Evolutionary conservation across 2,888 invertebrate genomes (phyloP).

Genomic region (Rhyacophila evoluta): DNA sequence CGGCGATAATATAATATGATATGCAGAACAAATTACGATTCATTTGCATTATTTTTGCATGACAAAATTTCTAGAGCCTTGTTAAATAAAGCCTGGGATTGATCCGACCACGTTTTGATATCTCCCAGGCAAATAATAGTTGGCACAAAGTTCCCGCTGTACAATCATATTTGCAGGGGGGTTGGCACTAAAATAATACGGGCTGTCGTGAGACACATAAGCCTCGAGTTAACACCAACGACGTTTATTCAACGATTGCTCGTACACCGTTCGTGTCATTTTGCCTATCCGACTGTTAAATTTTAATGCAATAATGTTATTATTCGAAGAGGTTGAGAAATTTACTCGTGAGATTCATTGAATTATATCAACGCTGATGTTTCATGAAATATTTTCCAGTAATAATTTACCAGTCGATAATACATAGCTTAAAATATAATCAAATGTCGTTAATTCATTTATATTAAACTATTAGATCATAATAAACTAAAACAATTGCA

Average conservation of each 20-base stretch:
- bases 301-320: slow-evolving; percentile 46
- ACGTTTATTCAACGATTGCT: slow-evolving; percentile 35
- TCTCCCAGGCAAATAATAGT: slow-evolving; percentile 10
- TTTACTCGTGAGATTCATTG: slow-evolving; percentile 4
- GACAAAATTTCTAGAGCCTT: too few species aligned
- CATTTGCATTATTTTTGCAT: too few species aligned
- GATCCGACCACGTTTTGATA: not conserved
- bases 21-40: too few species aligned
- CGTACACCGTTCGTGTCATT: slow-evolving; percentile 41
- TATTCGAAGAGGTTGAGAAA: slow-evolving; percentile 31
- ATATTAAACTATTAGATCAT: too few species aligned
- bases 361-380: not conserved
- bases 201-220: slow-evolving; percentile 34
- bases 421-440: too few species aligned
- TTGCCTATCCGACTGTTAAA: slow-evolving; percentile 44
- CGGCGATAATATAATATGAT: too few species aligned
- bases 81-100: too few species aligned
- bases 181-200: slow-evolving; percentile 20
- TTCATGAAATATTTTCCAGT: too few species aligned
- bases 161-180: slow-evolving; percentile 28
- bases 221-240: slow-evolving; percentile 40
- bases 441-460: too few species aligned
- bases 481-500: too few species aligned
- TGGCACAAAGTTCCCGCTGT: not conserved
- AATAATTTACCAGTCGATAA: too few species aligned